These are phyloP conservation scores for Melitaea cinxia DNA, from an alignment of 1,140 invertebrate species.

Conservation along the genomic window DNA sequence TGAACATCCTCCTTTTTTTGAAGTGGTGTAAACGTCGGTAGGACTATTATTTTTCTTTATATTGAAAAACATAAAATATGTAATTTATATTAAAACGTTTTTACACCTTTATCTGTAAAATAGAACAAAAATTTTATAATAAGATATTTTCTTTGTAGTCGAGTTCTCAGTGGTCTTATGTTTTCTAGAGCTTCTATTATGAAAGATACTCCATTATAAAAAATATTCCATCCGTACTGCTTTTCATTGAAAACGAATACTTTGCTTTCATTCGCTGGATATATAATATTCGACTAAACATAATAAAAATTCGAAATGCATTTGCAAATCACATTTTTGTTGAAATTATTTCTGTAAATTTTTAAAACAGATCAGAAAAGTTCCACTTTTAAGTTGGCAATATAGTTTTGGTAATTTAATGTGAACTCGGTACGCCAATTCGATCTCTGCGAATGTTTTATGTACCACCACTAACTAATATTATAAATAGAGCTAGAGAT, in stretches of 20 bases:
- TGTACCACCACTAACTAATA: too few relatives aligned
- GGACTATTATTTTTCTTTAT: background rate
- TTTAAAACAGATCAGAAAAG: too few relatives aligned
- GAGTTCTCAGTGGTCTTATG: constrained; percentile 9
- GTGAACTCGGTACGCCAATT: too few relatives aligned
- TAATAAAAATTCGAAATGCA: too few relatives aligned
- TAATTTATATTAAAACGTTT: background rate
- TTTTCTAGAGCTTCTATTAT: constrained; percentile 11
- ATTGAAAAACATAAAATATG: background rate
- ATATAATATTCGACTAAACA: background rate
- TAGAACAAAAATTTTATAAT: constrained; percentile 10
- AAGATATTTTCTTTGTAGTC: constrained; percentile 10
- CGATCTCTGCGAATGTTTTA: too few relatives aligned
- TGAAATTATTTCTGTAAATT: too few relatives aligned
- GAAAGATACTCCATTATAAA: constrained; percentile 14
- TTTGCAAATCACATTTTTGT: too few relatives aligned
- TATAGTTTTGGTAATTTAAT: too few relatives aligned
- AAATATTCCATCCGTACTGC: constrained; percentile 6
- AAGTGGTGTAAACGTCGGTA: too few relatives aligned
- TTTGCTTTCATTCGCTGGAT: background rate
- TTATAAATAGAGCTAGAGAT: too few relatives aligned
- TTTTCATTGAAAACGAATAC: background rate
- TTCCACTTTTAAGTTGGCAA: too few relatives aligned
- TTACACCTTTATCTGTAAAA: constrained; percentile 9
- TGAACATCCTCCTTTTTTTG: too few relatives aligned